Evolutionary conservation across 1,140 invertebrate species (phyloP), one percentile per base, ranked within the genome.

Genomic region (Prorops nasuta): DNA sequence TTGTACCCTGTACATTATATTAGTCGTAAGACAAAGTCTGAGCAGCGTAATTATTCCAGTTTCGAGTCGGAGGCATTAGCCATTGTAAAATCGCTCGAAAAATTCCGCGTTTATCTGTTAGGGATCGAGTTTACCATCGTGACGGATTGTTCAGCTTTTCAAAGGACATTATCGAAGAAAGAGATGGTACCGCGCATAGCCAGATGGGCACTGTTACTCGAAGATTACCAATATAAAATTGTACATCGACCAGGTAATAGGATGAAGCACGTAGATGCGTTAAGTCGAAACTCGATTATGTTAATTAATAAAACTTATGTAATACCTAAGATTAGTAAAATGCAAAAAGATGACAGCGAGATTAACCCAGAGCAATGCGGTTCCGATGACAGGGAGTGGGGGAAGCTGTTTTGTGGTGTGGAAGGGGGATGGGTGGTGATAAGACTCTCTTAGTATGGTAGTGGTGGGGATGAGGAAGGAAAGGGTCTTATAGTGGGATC

Each of bases 61-160:
- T 28, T 69, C 49, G 67, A 72, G 44, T 35, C 74, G 3, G 69
- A 75, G 51, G 18, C 19, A 17, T 18, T 39, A 3, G 37, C 37
- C 3, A 39, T 39, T 19, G 18, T 36, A 55, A 53, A 21, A 10
- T 56, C 1, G 31, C 50, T 34, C 58, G 61, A 35, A 22, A 58
- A 3, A n/a, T 39, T 39, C 18, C 3, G 37, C 15, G 10, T 39
- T 14, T 39, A 39, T 59, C 12, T 28, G 12, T 12, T 28, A 7
- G 24, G 24, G 24, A 6, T 28, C 6, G 6, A 6, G 6, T 28
- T 28, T 28, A 28, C 24, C 6, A 28, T 28, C 12, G 24, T 28
- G 6, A 28, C 24, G 6, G 24, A 28, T 28, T 28, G 24, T 28
- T 6, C 24, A 12, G 24, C 24, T 7, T 28, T 28, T 12, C 6